Evolutionary conservation across 2,888 invertebrate species (phyloP).

Genomic region (Pterostichus niger): DNA sequence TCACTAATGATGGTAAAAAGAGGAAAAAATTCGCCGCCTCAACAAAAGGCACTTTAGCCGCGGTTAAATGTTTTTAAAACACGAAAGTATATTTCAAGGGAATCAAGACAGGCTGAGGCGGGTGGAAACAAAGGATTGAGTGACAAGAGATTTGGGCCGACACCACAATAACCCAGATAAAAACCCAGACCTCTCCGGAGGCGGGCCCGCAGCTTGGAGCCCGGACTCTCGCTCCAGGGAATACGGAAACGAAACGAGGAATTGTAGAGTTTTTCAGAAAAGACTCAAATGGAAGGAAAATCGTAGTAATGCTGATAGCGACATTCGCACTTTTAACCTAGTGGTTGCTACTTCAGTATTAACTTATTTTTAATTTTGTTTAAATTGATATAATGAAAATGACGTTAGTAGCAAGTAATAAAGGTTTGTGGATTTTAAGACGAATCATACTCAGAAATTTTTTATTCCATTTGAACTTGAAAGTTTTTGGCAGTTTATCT

Average conservation of each 20-base stretch:
- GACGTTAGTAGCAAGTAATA: no score
- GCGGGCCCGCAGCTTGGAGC: neutral
- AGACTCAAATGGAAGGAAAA: neutral
- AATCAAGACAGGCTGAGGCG: slow-evolving; percentile 14
- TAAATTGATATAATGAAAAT: no score
- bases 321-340: neutral
- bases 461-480: no score
- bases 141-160: slow-evolving; percentile 56
- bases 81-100: slow-evolving; percentile 19
- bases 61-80: slow-evolving; percentile 50
- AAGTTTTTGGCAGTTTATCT: no score
- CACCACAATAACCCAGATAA: slow-evolving; percentile 52
- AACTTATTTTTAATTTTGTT: no score
- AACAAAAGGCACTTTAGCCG: slow-evolving; percentile 39
- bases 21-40: slow-evolving; percentile 23
- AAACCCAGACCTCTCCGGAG: neutral
- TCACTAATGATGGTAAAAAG: slow-evolving; percentile 23
- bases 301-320: neutral
- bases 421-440: no score
- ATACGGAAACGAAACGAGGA: slow-evolving; percentile 16
- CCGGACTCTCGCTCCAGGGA: neutral
- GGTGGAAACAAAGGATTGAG: slow-evolving; percentile 45
- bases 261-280: neutral
- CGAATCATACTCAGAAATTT: no score
- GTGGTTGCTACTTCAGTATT: no score